Conservation (phyloP, 2,797 vertebrate species). For the Dendrocincla tyrannina region DNA sequence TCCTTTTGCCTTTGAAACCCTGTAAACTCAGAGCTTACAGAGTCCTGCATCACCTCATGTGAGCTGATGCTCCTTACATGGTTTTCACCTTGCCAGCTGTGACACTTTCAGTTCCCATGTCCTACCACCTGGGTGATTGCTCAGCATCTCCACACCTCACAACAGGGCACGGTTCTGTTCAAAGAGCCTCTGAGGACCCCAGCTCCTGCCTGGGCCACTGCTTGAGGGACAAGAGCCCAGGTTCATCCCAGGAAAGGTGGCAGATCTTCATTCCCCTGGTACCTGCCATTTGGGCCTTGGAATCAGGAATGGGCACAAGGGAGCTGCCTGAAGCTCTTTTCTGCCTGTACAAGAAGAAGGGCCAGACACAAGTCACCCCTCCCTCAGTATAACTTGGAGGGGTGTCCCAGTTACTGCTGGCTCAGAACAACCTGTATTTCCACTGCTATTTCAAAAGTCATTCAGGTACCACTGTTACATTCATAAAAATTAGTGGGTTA, state of each 20-base stretch:
- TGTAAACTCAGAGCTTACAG: background rate
- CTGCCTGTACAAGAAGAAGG: background rate
- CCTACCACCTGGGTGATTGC: background rate
- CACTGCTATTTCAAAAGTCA: background rate
- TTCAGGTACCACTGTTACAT: background rate
- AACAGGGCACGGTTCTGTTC: background rate
- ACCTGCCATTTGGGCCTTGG: background rate
- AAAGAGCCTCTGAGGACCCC: background rate
- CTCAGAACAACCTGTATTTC: background rate
- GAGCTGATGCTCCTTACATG: background rate
- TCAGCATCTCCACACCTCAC: background rate
- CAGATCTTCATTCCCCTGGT: background rate
- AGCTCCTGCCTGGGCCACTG: rapidly evolving
- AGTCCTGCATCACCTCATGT: rapidly evolving
- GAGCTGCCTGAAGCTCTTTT: background rate
- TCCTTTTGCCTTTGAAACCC: background rate
- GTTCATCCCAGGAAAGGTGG: background rate
- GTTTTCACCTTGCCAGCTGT: background rate
- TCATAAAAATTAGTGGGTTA: constrained; percentile 19
- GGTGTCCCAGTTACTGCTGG: background rate
- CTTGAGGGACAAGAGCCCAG: rapidly evolving
- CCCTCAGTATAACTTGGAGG: background rate
- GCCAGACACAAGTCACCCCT: background rate
- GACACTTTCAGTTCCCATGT: background rate
- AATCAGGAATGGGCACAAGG: background rate